phyloP scores from a whole-genome alignment of 2,113 vertebrate species.

The Charadrius vociferus region DNA sequence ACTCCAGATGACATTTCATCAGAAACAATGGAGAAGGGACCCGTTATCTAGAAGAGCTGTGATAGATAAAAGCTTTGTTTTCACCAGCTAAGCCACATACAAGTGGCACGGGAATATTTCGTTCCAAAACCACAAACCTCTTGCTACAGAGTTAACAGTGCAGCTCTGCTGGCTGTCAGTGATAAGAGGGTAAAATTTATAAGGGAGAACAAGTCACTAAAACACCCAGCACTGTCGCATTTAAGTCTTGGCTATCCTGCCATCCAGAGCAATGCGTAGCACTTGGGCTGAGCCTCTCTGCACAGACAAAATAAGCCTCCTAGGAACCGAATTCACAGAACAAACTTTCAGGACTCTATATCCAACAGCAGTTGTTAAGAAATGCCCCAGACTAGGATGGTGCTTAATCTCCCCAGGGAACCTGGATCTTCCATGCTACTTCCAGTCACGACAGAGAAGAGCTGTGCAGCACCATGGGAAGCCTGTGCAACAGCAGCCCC shows the following conservation, averaged over 20 bases:
- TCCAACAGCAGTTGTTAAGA: background rate
- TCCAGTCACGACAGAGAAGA: background rate
- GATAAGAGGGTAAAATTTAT: slow-evolving; percentile 28
- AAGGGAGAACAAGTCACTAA: background rate
- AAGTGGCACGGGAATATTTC: slow-evolving; percentile 1
- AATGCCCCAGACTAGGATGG: background rate
- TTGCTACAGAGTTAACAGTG: background rate
- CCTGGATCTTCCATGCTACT: background rate
- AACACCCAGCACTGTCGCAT: background rate
- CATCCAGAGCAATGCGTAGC: background rate
- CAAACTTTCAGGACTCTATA: background rate
- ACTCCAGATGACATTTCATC: slow-evolving; percentile 1
- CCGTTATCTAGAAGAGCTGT: background rate
- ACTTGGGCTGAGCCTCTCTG: background rate
- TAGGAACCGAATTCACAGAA: background rate
- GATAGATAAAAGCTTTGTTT: slow-evolving; percentile 39
- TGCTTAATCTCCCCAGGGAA: background rate
- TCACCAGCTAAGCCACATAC: slow-evolving; percentile 7
- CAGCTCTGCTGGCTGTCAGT: slow-evolving; percentile 20
- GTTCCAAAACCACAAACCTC: slow-evolving; percentile 1
- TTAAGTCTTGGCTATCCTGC: background rate
- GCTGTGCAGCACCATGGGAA: background rate
- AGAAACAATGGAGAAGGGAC: background rate
- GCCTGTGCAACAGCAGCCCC: background rate
- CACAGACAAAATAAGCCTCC: background rate